Conservation (phyloP, 1,140 invertebrate genomes). For the Antheraea pernyi region DNA sequence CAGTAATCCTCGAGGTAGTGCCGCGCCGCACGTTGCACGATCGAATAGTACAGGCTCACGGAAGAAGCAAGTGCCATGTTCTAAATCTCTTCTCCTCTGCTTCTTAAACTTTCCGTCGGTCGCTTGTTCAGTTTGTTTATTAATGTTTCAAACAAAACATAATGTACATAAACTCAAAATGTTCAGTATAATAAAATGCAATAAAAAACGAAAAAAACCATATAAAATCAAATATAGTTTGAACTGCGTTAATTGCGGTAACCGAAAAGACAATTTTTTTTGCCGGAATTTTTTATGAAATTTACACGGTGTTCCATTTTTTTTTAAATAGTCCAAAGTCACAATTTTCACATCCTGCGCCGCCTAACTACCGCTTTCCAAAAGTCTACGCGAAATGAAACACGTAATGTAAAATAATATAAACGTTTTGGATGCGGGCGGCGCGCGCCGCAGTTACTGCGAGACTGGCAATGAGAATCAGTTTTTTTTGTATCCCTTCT, state of each 20-base stretch:
- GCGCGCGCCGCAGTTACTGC: conserved; percentile 63
- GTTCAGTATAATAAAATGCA: conserved; percentile 42
- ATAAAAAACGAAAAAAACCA: conserved; percentile 31
- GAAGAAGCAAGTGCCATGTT: conserved; percentile 78
- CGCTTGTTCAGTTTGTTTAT: conserved; percentile 48
- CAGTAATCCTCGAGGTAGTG: conserved; percentile 78
- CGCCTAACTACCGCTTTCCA: conserved; percentile 61
- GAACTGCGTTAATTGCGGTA: conserved; percentile 72
- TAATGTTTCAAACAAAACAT: conserved; percentile 63
- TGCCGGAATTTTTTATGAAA: conserved; percentile 53
- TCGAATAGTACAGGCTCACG: conserved; percentile 78
- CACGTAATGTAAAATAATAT: conserved; percentile 75
- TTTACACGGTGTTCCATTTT: conserved; percentile 62
- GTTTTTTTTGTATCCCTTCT: conserved; percentile 68
- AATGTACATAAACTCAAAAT: conserved; percentile 44
- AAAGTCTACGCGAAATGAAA: conserved; percentile 76
- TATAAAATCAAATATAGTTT: conserved; percentile 63
- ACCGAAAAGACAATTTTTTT: conserved; percentile 50
- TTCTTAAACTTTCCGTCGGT: conserved; percentile 39
- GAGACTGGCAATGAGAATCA: conserved; percentile 50
- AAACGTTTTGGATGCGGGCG: conserved; percentile 61
- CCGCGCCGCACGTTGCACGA: conserved; percentile 76
- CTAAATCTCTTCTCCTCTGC: conserved; percentile 49
- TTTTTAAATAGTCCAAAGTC: conserved; percentile 63
- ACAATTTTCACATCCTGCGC: conserved; percentile 71